Evolutionary conservation across 2,797 vertebrate species (phyloP).

Genomic region (Urophycis tenuis): DNA sequence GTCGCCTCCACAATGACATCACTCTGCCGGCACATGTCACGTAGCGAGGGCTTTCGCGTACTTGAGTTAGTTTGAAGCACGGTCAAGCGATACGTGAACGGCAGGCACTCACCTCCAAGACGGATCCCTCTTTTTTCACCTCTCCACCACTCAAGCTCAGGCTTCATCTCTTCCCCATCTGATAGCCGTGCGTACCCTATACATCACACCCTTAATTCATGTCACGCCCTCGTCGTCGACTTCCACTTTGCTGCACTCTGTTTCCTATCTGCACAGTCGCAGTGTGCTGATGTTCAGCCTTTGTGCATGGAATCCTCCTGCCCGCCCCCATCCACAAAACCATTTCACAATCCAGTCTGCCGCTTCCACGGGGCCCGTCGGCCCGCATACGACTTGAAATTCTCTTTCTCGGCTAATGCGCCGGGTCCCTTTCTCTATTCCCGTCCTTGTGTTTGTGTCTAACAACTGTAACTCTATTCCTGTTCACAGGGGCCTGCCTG

Average conservation of each 20-base stretch:
- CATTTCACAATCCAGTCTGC: background rate
- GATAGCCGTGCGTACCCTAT: background rate
- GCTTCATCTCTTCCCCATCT: background rate
- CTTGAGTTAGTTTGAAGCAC: constrained; percentile 4
- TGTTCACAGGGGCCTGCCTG: background rate
- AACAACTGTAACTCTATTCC: background rate
- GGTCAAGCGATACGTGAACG: background rate
- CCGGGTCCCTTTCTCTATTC: background rate
- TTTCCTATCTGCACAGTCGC: background rate
- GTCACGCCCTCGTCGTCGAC: background rate
- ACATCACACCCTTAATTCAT: background rate
- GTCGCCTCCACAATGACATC: background rate
- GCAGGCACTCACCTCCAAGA: background rate
- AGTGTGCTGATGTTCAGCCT: background rate
- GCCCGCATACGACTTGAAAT: background rate
- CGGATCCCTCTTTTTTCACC: background rate
- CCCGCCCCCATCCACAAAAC: background rate
- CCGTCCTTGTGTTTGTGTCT: background rate
- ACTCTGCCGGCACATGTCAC: background rate
- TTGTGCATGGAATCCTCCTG: background rate
- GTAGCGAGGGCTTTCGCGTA: background rate
- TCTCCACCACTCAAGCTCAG: background rate
- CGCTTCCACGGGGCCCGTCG: background rate
- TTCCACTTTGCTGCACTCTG: background rate
- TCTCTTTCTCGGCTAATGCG: background rate